Percentiles rank a stretch among this genome's conserved stretches.
phyloP scores from a whole-genome alignment of 2,113 vertebrate genomes.

The Xiphophorus maculatus region DNA sequence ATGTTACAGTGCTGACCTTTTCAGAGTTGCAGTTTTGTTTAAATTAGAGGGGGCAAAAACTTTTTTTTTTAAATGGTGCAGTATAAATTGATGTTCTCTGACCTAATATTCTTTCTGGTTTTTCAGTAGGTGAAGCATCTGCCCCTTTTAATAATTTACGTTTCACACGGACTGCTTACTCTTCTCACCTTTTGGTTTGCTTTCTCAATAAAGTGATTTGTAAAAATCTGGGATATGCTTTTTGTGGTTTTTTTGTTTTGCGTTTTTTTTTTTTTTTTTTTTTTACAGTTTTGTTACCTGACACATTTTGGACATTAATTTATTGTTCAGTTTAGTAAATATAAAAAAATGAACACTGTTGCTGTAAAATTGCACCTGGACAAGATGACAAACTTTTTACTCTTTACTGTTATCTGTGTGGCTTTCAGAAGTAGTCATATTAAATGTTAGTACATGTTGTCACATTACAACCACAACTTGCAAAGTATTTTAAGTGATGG shows the following conservation, averaged over 20 bases:
- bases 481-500: too few species aligned
- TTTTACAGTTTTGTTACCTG: background rate
- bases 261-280: slow-evolving; percentile 44
- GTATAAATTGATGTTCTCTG: slow-evolving; percentile 38
- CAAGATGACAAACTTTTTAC: too few species aligned
- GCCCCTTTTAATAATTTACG: slow-evolving; percentile 49
- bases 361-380: too few species aligned
- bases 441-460: too few species aligned
- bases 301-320: too few species aligned
- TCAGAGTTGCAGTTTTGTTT: background rate
- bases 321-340: too few species aligned
- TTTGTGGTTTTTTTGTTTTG: slow-evolving; percentile 58
- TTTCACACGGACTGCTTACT: slow-evolving; percentile 21
- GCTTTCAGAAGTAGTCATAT: too few species aligned
- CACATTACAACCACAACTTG: too few species aligned
- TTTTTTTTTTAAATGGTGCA: slow-evolving; percentile 13
- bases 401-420: too few species aligned
- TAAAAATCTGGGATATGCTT: slow-evolving; percentile 59
- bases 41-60: slow-evolving; percentile 1
- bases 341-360: too few species aligned
- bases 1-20: too few species aligned
- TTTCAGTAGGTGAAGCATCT: slow-evolving; percentile 62
- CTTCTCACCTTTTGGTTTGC: slow-evolving; percentile 5
- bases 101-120: slow-evolving; percentile 61
- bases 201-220: slow-evolving; percentile 66